Evolutionary conservation across 2,888 invertebrate species (phyloP).

Genomic region (Drosophila ustulata): DNA sequence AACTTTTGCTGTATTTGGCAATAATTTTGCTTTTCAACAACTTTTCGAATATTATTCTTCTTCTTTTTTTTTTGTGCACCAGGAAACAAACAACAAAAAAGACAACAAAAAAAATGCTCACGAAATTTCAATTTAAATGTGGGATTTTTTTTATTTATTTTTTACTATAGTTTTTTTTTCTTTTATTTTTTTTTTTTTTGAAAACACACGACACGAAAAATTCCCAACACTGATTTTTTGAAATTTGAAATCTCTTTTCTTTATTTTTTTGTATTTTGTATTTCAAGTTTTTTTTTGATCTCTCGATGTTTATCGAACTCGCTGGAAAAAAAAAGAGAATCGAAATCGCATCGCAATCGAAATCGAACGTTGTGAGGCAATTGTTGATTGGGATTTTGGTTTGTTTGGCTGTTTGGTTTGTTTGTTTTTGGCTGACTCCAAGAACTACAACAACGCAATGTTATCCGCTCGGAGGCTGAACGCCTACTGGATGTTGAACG

Average conservation of each 20-base stretch:
- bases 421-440: constrained; percentile 56
- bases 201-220: constrained; percentile 9
- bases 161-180: constrained; percentile 4
- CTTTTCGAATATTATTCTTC: neutral
- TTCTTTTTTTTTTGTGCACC: neutral
- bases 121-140: neutral
- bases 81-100: constrained; percentile 2
- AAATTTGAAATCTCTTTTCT: no score
- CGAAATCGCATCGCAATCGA: constrained; percentile 37
- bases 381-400: constrained; percentile 4
- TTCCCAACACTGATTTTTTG: constrained; percentile 6
- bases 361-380: constrained; percentile 25
- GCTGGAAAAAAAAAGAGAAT: neutral
- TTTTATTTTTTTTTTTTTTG: neutral
- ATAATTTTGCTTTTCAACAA: constrained; percentile 6
- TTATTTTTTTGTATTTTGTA: constrained; percentile 1
- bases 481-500: constrained; percentile 84
- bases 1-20: constrained; percentile 10
- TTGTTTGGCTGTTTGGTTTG: constrained; percentile 46
- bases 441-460: constrained; percentile 82
- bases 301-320: constrained; percentile 2
- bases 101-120: constrained; percentile 3
- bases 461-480: constrained; percentile 85
- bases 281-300: neutral
- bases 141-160: neutral